Percentiles rank a stretch among this genome's conserved stretches.
Evolutionary conservation across 1,140 invertebrate genomes (phyloP).

Genomic region (Nymphalis io): DNA sequence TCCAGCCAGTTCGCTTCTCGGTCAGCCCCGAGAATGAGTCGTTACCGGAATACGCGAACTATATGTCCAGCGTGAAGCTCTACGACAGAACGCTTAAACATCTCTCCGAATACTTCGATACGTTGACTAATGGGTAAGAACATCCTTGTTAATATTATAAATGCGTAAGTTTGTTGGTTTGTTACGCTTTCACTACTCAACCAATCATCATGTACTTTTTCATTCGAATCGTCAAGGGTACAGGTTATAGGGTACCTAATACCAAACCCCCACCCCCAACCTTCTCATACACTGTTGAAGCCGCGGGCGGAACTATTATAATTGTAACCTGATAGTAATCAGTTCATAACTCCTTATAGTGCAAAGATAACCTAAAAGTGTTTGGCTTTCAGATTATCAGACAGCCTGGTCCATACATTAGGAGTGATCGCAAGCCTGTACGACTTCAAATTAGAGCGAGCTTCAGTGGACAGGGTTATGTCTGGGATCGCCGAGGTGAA

Average conservation of each 20-base stretch:
- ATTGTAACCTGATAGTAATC: no score
- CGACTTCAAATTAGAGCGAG: slow-evolving; percentile 53
- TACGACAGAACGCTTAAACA: slow-evolving; percentile 76
- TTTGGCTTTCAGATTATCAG: slow-evolving; percentile 50
- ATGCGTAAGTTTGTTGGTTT: no score
- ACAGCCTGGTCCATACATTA: slow-evolving; percentile 53
- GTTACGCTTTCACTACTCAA: no score
- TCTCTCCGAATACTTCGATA: slow-evolving; percentile 64
- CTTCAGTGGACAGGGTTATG: slow-evolving; percentile 44
- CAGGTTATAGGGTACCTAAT: no score
- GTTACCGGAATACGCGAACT: slow-evolving; percentile 47
- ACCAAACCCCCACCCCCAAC: no score
- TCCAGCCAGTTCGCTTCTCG: slow-evolving; percentile 63
- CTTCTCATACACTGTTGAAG: no score
- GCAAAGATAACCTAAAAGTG: no score
- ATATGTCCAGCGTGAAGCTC: slow-evolving; percentile 69
- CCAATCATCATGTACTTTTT: no score
- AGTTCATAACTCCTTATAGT: no score
- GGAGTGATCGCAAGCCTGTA: slow-evolving; percentile 49
- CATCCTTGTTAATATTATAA: no score
- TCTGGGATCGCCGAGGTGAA: slow-evolving; percentile 47
- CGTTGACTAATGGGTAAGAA: slow-evolving; percentile 59
- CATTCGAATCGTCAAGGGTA: no score
- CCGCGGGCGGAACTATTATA: no score
- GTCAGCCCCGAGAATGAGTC: slow-evolving; percentile 46